These are phyloP conservation scores for Saccopteryx leptura DNA, from an alignment of 2,113 vertebrate species.

Conservation along the genomic window DNA sequence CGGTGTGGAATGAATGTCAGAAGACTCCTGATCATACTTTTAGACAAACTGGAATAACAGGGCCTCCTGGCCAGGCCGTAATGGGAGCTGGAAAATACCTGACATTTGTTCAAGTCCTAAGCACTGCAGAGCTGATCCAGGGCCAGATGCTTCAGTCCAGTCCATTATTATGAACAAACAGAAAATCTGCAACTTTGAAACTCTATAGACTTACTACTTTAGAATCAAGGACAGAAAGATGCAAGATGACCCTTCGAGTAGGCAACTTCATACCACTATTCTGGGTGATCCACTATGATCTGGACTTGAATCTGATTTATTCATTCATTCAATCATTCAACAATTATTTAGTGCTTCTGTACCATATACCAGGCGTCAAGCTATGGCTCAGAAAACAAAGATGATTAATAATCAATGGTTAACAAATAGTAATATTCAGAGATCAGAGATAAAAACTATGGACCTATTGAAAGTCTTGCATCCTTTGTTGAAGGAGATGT, in stretches of 20 bases:
- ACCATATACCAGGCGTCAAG: background rate
- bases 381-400: conserved; percentile 33
- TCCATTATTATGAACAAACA: background rate
- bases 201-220: background rate
- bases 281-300: background rate
- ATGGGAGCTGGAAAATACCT: background rate
- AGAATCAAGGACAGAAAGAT: background rate
- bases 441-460: background rate
- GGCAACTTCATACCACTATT: background rate
- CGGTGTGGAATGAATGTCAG: background rate
- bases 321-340: background rate
- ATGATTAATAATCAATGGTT: conserved; percentile 20
- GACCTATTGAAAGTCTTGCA: background rate
- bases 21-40: background rate
- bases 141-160: background rate
- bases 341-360: conserved; percentile 14
- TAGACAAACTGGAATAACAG: background rate
- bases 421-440: conserved; percentile 53
- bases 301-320: background rate
- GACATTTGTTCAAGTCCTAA: background rate
- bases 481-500: conserved; percentile 39
- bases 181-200: background rate
- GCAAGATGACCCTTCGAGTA: background rate
- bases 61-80: background rate
- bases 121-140: background rate